phyloP scores from a whole-genome alignment of 2,888 invertebrate species.

The Myopa testacea region DNA sequence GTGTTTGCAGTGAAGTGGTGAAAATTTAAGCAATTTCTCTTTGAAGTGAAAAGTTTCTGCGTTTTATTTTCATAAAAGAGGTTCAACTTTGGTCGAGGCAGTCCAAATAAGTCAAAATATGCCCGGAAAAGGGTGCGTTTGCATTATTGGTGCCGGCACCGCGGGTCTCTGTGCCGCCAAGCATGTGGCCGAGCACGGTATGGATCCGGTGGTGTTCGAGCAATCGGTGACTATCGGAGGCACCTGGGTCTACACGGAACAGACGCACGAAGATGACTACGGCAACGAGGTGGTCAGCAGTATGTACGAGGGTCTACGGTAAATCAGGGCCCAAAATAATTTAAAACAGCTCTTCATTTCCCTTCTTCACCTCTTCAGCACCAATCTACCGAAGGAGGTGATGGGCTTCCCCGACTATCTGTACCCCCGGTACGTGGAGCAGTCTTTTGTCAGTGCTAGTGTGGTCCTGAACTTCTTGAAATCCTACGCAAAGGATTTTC shows the following conservation, averaged over 20 bases:
- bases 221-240: conserved; percentile 83
- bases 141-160: conserved; percentile 90
- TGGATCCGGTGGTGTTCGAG: conserved; percentile 80
- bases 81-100: background rate
- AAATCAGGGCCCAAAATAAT: conserved; percentile 50
- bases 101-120: conserved; percentile 26
- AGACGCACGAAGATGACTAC: conserved; percentile 78
- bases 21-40: background rate
- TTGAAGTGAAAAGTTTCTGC: background rate
- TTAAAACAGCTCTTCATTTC: background rate
- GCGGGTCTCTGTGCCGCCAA: conserved; percentile 86
- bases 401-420: conserved; percentile 93
- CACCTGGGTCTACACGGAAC: conserved; percentile 90
- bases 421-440: conserved; percentile 73
- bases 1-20: background rate
- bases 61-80: background rate
- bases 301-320: conserved; percentile 92
- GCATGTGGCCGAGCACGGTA: conserved; percentile 71
- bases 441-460: conserved; percentile 80
- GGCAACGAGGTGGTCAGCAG: conserved; percentile 88
- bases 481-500: conserved; percentile 77
- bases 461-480: conserved; percentile 82
- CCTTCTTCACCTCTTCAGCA: conserved; percentile 71
- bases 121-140: conserved; percentile 60
- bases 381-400: conserved; percentile 92